phyloP scores from a whole-genome alignment of 2,113 vertebrate species.

The Nesoenas mayeri region DNA sequence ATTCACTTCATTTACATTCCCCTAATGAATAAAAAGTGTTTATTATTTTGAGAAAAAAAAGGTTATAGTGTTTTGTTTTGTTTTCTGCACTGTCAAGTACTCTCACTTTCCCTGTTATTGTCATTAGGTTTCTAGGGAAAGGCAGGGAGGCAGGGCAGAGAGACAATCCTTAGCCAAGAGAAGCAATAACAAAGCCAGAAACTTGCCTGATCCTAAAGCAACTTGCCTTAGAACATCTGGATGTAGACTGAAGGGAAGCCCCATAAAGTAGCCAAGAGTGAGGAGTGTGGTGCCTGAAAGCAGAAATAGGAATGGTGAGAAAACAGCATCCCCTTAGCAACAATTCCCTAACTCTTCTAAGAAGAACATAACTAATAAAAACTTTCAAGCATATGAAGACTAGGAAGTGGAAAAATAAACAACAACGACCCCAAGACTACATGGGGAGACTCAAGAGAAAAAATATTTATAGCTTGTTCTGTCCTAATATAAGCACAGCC shows the following conservation, averaged over 20 bases:
- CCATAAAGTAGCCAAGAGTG: neutral
- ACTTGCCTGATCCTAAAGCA: neutral
- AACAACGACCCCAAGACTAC: neutral
- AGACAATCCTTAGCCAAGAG: neutral
- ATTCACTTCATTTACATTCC: neutral
- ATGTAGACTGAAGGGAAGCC: neutral
- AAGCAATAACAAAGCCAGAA: neutral
- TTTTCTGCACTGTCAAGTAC: neutral
- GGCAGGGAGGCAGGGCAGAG: neutral
- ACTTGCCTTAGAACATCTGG: neutral
- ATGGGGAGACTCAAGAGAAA: neutral
- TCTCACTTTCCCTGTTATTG: neutral
- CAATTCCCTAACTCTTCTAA: neutral
- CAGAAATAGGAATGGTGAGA: neutral
- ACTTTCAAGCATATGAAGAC: neutral
- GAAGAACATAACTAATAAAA: neutral
- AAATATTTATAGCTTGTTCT: neutral
- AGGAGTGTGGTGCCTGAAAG: neutral
- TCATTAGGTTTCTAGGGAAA: neutral
- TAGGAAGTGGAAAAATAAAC: neutral
- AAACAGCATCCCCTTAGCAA: neutral
- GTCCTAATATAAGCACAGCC: neutral
- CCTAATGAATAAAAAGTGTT: neutral
- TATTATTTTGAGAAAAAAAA: neutral
- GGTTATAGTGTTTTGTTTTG: fast-evolving